A percentile compares a stretch with the other conserved stretches of the same genome.
Conservation (phyloP, 2,113 vertebrate genomes). For the Parotia lawesii region DNA sequence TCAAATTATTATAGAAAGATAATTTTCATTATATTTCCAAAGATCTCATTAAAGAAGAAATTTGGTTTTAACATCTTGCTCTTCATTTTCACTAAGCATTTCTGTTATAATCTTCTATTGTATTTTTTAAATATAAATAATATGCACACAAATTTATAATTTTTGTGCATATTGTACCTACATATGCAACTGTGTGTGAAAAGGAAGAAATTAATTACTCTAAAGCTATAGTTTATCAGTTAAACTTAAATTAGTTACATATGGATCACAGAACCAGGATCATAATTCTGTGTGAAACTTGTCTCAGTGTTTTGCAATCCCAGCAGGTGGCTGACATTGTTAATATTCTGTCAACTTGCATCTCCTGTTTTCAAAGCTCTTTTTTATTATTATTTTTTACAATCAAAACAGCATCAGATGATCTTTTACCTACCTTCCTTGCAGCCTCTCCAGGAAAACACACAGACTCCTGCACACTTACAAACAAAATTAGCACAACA, state of each 20-base stretch:
- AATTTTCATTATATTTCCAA: constrained; percentile 12
- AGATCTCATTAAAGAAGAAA: not conserved
- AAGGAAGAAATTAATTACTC: not conserved
- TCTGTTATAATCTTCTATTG: not conserved
- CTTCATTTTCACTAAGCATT: not conserved
- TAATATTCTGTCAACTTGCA: not conserved
- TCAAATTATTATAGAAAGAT: constrained; percentile 27
- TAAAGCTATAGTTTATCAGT: not conserved
- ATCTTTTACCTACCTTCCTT: not conserved
- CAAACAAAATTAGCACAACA: not conserved
- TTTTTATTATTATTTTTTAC: not conserved
- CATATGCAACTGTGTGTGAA: not conserved
- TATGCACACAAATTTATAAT: not conserved
- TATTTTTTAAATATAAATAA: not conserved
- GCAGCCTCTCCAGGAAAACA: not conserved
- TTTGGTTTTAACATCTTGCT: not conserved
- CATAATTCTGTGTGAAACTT: not conserved
- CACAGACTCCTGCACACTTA: not conserved
- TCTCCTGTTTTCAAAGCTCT: not conserved
- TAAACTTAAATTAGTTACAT: not conserved
- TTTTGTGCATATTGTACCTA: not conserved
- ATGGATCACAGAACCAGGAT: not conserved
- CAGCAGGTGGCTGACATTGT: not conserved
- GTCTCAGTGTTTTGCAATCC: not conserved
- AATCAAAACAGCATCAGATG: not conserved